Percentiles rank a stretch among this genome's conserved stretches.
Evolutionary conservation across 2,113 vertebrate genomes (phyloP).

Genomic region (Stegastes partitus): DNA sequence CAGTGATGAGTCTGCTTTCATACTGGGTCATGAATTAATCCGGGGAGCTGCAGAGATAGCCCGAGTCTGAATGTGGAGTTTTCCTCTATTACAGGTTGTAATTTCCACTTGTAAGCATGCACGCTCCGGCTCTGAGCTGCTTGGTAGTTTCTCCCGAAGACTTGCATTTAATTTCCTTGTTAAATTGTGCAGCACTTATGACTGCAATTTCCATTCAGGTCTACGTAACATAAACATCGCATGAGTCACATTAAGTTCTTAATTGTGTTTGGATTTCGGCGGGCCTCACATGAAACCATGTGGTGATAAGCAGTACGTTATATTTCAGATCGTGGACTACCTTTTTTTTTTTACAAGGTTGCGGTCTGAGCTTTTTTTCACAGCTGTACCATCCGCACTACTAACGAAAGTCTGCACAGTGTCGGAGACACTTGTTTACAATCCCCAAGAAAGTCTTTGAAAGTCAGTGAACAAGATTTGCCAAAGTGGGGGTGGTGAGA

Average conservation of each 20-base stretch:
- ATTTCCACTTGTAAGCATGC: slow-evolving; percentile 41
- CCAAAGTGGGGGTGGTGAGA: slow-evolving; percentile 36
- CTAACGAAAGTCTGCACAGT: slow-evolving; percentile 48
- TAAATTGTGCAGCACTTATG: slow-evolving; percentile 29
- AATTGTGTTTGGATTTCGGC: slow-evolving; percentile 45
- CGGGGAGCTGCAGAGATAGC: slow-evolving; percentile 17
- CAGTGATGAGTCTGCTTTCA: slow-evolving; percentile 52
- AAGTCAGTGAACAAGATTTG: slow-evolving; percentile 41
- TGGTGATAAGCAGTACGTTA: slow-evolving; percentile 34
- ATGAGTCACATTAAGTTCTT: slow-evolving; percentile 27
- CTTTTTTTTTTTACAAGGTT: slow-evolving; percentile 26
- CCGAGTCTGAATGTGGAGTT: slow-evolving; percentile 56
- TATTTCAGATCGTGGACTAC: slow-evolving; percentile 45
- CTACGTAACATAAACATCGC: slow-evolving; percentile 15
- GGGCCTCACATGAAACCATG: slow-evolving; percentile 33
- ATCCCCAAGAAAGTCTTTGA: slow-evolving; percentile 52
- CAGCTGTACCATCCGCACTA: slow-evolving; percentile 45
- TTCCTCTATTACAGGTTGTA: slow-evolving; percentile 31
- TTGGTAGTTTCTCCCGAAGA: slow-evolving; percentile 2
- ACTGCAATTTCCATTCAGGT: slow-evolving; percentile 13
- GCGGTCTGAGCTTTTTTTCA: slow-evolving; percentile 39
- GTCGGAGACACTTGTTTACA: slow-evolving; percentile 67
- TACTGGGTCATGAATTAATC: slow-evolving; percentile 38
- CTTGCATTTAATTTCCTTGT: neutral
- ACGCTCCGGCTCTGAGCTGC: neutral